Percentiles rank a stretch among this genome's conserved stretches.
phyloP scores from a whole-genome alignment of 1,140 invertebrate species.

The Cecropterus lyciades region DNA sequence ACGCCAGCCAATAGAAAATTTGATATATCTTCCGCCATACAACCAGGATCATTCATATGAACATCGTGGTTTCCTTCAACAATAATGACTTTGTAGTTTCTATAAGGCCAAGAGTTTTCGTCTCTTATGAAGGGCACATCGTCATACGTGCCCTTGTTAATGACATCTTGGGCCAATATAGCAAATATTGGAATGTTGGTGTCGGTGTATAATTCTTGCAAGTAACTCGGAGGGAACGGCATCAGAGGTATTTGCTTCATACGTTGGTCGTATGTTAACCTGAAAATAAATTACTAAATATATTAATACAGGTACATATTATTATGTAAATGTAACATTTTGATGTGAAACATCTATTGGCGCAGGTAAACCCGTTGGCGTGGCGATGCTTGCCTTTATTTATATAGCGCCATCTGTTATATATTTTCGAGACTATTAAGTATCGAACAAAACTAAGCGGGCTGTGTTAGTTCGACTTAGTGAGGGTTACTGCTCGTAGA shows the following conservation, averaged over 20 bases:
- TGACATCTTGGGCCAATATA: conserved; percentile 45
- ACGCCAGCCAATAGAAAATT: conserved; percentile 40
- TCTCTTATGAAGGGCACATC: conserved; percentile 50
- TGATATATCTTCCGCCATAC: conserved; percentile 44
- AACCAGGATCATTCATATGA: conserved; percentile 43
- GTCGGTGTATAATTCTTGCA: conserved; percentile 47
- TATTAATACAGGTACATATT: too few relatives aligned
- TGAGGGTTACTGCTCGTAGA: too few relatives aligned
- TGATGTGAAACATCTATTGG: too few relatives aligned
- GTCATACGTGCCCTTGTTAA: conserved; percentile 39
- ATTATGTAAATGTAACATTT: too few relatives aligned
- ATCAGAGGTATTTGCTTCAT: conserved; percentile 54
- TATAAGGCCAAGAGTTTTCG: conserved; percentile 50
- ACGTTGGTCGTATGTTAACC: conserved; percentile 64
- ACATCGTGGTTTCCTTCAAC: conserved; percentile 50
- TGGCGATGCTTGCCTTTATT: too few relatives aligned
- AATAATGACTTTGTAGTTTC: conserved; percentile 50
- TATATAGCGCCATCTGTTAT: too few relatives aligned
- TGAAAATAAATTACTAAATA: too few relatives aligned
- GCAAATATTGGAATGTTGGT: conserved; percentile 49
- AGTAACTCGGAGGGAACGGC: conserved; percentile 44
- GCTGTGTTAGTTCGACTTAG: too few relatives aligned
- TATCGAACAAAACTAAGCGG: too few relatives aligned
- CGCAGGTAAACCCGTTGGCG: too few relatives aligned
- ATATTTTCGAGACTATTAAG: too few relatives aligned